Conservation (phyloP, 2,113 vertebrate genomes). For the Crotalus viridis region DNA sequence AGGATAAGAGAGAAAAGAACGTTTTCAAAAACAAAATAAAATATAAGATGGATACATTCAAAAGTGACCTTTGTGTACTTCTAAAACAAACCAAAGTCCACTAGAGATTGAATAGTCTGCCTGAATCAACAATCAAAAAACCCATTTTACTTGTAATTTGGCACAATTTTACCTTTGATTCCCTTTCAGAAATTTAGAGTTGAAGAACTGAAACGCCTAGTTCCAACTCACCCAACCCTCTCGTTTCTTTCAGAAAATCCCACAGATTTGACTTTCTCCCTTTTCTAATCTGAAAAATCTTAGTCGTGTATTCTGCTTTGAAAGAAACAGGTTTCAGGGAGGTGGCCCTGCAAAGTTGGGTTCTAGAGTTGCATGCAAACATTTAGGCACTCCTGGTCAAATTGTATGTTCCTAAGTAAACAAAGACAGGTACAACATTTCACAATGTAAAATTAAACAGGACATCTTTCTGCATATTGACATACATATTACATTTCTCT, state of each 20-base stretch:
- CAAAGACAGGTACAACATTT: neutral
- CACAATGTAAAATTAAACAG: neutral
- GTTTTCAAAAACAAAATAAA: neutral
- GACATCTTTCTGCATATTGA: neutral
- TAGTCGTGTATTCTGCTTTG: neutral
- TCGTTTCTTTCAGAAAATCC: neutral
- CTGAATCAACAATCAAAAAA: neutral
- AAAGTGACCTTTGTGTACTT: neutral
- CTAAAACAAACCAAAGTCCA: neutral
- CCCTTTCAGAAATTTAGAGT: neutral
- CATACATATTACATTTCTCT: neutral
- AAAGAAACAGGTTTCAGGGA: neutral
- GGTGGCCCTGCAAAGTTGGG: neutral
- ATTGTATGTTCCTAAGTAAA: neutral
- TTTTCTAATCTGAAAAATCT: neutral
- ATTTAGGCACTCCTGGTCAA: neutral
- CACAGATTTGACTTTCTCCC: neutral
- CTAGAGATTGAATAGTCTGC: neutral
- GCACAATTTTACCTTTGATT: neutral
- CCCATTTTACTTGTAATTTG: neutral
- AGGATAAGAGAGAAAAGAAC: constrained; percentile 30
- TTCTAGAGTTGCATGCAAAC: neutral
- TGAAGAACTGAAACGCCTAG: neutral
- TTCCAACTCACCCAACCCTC: neutral
- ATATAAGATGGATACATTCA: neutral